Percentiles rank a stretch among this genome's conserved stretches.
Evolutionary conservation across 2,888 invertebrate species (phyloP).

Genomic region (Gnatocerus cornutus): DNA sequence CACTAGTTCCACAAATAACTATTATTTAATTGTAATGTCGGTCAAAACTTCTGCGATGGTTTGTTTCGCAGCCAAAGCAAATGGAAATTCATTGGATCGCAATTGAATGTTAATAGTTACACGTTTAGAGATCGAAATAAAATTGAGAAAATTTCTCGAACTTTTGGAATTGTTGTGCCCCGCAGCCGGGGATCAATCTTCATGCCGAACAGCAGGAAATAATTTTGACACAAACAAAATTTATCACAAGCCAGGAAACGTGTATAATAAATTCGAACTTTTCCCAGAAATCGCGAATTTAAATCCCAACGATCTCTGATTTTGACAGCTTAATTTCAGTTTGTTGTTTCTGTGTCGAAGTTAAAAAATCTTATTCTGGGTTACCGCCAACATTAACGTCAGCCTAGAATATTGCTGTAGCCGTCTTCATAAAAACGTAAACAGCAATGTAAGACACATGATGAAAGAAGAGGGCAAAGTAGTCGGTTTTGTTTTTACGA

Average conservation of each 20-base stretch:
- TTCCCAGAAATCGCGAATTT: background rate
- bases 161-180: no score
- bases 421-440: conserved; percentile 46
- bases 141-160: no score
- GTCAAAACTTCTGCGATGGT: no score
- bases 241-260: conserved; percentile 1
- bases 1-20: no score
- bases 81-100: no score
- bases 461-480: conserved; percentile 42
- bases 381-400: conserved; percentile 22
- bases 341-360: background rate
- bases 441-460: conserved; percentile 37
- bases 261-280: conserved; percentile 25
- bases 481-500: conserved; percentile 52
- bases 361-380: conserved; percentile 5
- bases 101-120: no score
- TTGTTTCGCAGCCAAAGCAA: no score
- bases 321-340: conserved; percentile 25
- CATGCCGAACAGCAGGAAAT: background rate
- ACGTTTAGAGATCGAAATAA: no score
- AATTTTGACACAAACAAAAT: conserved; percentile 1
- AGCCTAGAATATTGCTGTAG: conserved; percentile 17
- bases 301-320: conserved; percentile 10
- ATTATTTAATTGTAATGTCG: no score
- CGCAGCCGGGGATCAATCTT: no score